These are phyloP conservation scores for Ochropacha duplaris DNA, from an alignment of 2,888 invertebrate genomes.

Conservation along the genomic window DNA sequence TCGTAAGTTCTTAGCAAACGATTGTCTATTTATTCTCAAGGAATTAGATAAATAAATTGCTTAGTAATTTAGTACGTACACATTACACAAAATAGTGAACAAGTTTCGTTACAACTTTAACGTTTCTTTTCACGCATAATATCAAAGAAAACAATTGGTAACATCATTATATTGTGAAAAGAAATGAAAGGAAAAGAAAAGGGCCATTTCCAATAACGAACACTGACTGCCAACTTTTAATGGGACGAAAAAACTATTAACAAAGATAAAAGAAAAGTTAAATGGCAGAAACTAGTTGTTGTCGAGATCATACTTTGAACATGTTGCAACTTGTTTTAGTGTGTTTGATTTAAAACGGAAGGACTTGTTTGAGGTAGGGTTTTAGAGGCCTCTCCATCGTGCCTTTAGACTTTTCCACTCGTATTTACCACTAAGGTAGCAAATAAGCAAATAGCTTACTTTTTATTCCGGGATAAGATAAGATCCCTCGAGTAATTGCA, in stretches of 20 bases:
- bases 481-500: no score
- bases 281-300: constrained; percentile 9
- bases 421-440: no score
- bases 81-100: no score
- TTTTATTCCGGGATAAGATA: no score
- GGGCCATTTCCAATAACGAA: constrained; percentile 19
- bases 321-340: background rate
- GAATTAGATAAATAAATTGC: no score
- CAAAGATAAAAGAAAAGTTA: constrained; percentile 35
- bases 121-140: background rate
- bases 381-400: no score
- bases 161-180: background rate
- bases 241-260: constrained; percentile 46
- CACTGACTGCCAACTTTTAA: constrained; percentile 40
- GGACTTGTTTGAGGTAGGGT: background rate
- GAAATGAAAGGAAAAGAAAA: constrained; percentile 12
- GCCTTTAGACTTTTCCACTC: no score
- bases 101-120: background rate
- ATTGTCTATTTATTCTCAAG: no score
- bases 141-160: background rate
- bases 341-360: background rate
- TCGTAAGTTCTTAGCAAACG: no score
- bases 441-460: no score
- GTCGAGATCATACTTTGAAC: background rate
- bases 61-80: no score